Evolutionary conservation across 2,113 vertebrate genomes (phyloP).

Genomic region (Pteropus alecto): DNA sequence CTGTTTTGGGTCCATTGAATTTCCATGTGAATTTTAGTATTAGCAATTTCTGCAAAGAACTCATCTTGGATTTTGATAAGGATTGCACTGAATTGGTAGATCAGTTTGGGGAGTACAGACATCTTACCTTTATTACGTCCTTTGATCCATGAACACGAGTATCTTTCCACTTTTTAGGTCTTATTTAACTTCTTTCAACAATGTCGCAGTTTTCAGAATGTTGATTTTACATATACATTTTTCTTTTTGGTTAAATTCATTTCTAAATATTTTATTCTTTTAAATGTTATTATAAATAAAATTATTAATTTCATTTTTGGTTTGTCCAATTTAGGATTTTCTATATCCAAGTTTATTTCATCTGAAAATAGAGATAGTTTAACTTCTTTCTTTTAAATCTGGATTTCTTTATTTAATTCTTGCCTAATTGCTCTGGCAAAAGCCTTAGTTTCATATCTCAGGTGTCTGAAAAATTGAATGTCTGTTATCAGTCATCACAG

Average conservation of each 20-base stretch:
- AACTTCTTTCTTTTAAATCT: neutral
- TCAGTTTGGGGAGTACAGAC: neutral
- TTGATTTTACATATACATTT: neutral
- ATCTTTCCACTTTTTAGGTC: neutral
- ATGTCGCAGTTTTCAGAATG: neutral
- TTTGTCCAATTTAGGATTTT: constrained; percentile 5
- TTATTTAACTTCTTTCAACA: neutral
- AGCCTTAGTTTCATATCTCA: neutral
- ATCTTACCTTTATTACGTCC: neutral
- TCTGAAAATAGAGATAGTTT: neutral
- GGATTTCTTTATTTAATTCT: neutral
- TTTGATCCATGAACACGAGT: neutral
- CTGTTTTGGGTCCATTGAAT: neutral
- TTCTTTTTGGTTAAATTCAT: neutral
- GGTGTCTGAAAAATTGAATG: neutral
- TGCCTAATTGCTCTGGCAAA: neutral
- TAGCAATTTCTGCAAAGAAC: neutral
- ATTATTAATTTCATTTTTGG: neutral
- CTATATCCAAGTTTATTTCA: neutral
- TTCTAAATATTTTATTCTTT: neutral
- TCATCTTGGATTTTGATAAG: neutral
- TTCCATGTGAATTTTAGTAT: neutral
- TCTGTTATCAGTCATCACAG: neutral
- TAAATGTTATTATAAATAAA: neutral
- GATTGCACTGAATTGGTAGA: neutral